Evolutionary conservation across 2,113 vertebrate genomes (phyloP).

Genomic region (Megaceryle maxima): DNA sequence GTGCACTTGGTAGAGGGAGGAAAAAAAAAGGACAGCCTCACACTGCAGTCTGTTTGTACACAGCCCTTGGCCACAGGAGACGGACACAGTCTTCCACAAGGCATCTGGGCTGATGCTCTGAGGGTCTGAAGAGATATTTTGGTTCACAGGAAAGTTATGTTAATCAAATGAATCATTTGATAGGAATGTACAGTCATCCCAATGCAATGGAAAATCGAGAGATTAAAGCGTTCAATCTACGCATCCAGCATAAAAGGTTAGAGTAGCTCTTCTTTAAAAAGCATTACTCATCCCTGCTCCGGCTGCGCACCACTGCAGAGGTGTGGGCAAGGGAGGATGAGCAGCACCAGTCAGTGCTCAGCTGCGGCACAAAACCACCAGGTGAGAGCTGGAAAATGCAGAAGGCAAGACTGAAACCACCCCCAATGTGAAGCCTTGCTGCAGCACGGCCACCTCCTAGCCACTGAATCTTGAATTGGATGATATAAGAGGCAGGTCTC

Average conservation of each 20-base stretch:
- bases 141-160: slow-evolving; percentile 15
- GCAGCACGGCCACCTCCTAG: not conserved
- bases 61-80: not conserved
- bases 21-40: not conserved
- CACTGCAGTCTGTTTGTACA: not conserved
- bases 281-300: slow-evolving; percentile 66
- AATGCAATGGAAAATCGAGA: slow-evolving; percentile 48
- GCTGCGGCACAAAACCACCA: not conserved
- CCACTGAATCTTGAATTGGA: fast-evolving
- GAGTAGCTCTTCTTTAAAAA: slow-evolving; percentile 48
- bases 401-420: not conserved
- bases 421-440: fast-evolving
- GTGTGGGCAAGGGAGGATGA: slow-evolving; percentile 13
- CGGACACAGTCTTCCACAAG: not conserved
- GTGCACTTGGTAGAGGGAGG: not conserved
- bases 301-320: slow-evolving; percentile 32
- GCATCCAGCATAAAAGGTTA: slow-evolving; percentile 65
- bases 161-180: slow-evolving; percentile 66
- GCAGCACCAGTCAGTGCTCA: not conserved
- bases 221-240: slow-evolving; percentile 28
- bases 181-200: slow-evolving; percentile 65
- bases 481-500: fast-evolving
- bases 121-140: slow-evolving; percentile 11
- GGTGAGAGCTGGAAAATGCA: not conserved
- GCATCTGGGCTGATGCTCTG: not conserved